Base-by-base conservation (phyloP, 2,797 vertebrate genomes). In the Varecia variegata region DNA sequence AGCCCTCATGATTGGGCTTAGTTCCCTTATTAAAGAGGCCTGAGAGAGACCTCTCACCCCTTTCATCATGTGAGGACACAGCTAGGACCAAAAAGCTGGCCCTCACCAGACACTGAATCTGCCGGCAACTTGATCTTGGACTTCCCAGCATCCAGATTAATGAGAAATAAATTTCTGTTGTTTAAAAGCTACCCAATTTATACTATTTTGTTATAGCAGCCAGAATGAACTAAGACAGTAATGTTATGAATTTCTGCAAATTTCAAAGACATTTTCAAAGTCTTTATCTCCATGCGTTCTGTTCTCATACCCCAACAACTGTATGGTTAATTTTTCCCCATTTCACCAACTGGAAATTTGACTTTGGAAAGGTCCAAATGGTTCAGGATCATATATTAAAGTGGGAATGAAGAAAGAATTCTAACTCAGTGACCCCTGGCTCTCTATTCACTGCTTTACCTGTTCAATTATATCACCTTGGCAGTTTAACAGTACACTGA, bases 401-500 rank as follows among this genome's bases (percentile, higher is more conserved):
- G 54, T 77, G 47, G 14, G 12, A 88, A 83, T 82, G 45, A 45
- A 85, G 73, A 96, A 97, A 84, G 60, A 96, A 96, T 95, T 97
- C 88, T 90, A 95, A 97, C 47, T 71, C 65, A 52, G 40, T 97
- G 97, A 97, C 83, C 93, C 17, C 30, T 96, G 80, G 62, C 89
- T 96, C 68, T 95, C 86, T 88, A 43, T 71, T 97, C 82, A 84
- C 83, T 93, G 91, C 71, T 88, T 92, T 96, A 62, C 87, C 90
- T 95, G 96, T 88, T 91, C 95, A 97, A 93, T 97, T 93, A 96
- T 93, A 54, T 65, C 87, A 97, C 96, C 84, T 92, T 96, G 95
- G 89, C 93, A 94, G 67, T 88, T 97, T 95, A 96, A 96, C 84
- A 90, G 95, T 74, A 96, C 71, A 90, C 27, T 92, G 84, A 88